Evolutionary conservation across 2,113 vertebrate genomes (phyloP).

Genomic region (Dunckerocampus dactyliophorus): DNA sequence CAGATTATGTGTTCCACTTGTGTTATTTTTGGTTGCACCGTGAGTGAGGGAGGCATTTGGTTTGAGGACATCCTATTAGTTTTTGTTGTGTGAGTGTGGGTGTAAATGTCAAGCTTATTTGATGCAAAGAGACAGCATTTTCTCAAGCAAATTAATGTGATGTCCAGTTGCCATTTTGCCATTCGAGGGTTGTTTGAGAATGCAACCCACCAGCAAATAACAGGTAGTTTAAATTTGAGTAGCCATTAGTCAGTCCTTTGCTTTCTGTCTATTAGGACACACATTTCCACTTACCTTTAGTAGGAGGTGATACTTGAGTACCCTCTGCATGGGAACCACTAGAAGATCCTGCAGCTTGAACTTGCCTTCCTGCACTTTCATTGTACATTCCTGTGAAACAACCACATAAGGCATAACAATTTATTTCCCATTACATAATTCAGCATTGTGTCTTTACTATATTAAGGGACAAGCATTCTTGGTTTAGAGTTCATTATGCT

Average conservation of each 20-base stretch:
- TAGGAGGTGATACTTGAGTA: constrained; percentile 94
- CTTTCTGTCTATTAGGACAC: background rate
- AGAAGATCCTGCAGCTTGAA: constrained; percentile 95
- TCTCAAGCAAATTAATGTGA: too few species aligned
- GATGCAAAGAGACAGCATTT: too few species aligned
- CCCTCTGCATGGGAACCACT: constrained; percentile 97
- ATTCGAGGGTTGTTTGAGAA: too few species aligned
- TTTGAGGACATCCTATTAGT: too few species aligned
- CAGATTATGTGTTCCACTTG: too few species aligned
- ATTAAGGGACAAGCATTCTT: constrained; percentile 27
- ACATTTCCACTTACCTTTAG: constrained; percentile 78
- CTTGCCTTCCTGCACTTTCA: constrained; percentile 95
- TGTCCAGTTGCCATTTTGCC: too few species aligned
- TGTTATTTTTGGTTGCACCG: too few species aligned
- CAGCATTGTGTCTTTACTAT: constrained; percentile 6
- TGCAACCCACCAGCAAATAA: too few species aligned
- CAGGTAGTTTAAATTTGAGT: background rate
- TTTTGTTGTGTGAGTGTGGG: too few species aligned
- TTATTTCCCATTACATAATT: constrained; percentile 22
- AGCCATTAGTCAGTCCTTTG: background rate
- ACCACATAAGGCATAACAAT: constrained; percentile 5
- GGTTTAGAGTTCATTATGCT: constrained; percentile 27
- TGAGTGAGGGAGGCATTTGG: too few species aligned
- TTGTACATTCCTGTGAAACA: constrained; percentile 83
- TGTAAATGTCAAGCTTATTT: too few species aligned